Evolutionary conservation across 2,888 invertebrate species (phyloP), one percentile per base, ranked within the genome.

Genomic region (Neoaliturus tenellus): DNA sequence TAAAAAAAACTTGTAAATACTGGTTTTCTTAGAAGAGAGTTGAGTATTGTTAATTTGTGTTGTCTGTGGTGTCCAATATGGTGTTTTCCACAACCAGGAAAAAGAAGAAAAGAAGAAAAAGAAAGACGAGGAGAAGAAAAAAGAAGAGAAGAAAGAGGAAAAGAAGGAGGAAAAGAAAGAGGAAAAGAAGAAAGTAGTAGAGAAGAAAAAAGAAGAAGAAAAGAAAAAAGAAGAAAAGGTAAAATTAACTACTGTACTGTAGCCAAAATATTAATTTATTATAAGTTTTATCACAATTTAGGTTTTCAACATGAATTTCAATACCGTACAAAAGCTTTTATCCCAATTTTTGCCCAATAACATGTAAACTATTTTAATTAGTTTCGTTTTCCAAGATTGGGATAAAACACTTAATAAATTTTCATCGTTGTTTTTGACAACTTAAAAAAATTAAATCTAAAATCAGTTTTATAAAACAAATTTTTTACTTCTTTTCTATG

Each of bases 51-150:
- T 51, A 14, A 23, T 14, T 14, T 69, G 58, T 80, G 51, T 25
- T 48, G 39, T 82, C n/a, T 48, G 71, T 82, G 82, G 20, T 23
- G 71, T 82, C 82, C 48, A 25, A 20, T 55, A 33, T 73, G 17
- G 17, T 55, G 41, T 75, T 73, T 82, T 73, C 35, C 31, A 17
- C 35, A 51, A 69, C 75, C 73, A 87, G 83, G 85, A 87, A 82
- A 87, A 87, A 67, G 86, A 86, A 75, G 82, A 85, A 80, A 85
- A 87, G 84, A 86, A 87, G 85, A 84, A 85, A 44, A 84, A 86
- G 73, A 92, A 92, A 85, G 90, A 92, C 87, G 93, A 93, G 84
- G 91, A 84, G 31, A 81, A 84, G 62, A 81, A 84, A 62, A 71
- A 81, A 31, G 75, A 84, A 25, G 69, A 84, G 71, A 67, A 85